phyloP scores from a whole-genome alignment of 2,888 invertebrate genomes.

The Pseudoips prasinana region DNA sequence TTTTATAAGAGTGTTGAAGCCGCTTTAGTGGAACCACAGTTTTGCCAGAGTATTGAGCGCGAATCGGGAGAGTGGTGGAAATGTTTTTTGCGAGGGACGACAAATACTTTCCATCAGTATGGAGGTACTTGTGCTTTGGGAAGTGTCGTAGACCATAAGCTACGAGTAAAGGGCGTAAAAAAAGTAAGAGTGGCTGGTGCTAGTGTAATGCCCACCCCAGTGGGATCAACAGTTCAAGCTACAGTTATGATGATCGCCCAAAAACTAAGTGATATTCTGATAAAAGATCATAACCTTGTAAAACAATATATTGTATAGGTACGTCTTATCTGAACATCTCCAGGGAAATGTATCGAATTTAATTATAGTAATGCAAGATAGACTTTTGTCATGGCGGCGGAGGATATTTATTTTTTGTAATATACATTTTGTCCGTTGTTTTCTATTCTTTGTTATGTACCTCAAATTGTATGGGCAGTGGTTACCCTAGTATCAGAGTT shows the following conservation, averaged over 20 bases:
- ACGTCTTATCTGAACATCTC: no score
- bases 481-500: no score
- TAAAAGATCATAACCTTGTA: conserved; percentile 8
- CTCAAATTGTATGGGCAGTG: no score
- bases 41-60: conserved; percentile 35
- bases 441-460: no score
- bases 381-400: no score
- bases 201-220: conserved; percentile 85
- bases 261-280: conserved; percentile 52
- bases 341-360: no score
- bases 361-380: no score
- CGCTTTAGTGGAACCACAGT: conserved; percentile 32
- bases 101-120: conserved; percentile 61
- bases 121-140: conserved; percentile 87
- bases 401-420: no score
- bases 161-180: conserved; percentile 83
- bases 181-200: conserved; percentile 86
- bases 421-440: no score
- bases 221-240: conserved; percentile 87
- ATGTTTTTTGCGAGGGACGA: conserved; percentile 68
- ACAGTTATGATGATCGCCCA: conserved; percentile 88
- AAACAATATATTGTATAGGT: no score
- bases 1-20: conserved; percentile 55
- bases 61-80: conserved; percentile 83
- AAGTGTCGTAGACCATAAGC: conserved; percentile 84